Percentiles rank a stretch among this genome's conserved stretches.
Evolutionary conservation across 2,888 invertebrate species (phyloP).

Genomic region (Fragum whitleyi): DNA sequence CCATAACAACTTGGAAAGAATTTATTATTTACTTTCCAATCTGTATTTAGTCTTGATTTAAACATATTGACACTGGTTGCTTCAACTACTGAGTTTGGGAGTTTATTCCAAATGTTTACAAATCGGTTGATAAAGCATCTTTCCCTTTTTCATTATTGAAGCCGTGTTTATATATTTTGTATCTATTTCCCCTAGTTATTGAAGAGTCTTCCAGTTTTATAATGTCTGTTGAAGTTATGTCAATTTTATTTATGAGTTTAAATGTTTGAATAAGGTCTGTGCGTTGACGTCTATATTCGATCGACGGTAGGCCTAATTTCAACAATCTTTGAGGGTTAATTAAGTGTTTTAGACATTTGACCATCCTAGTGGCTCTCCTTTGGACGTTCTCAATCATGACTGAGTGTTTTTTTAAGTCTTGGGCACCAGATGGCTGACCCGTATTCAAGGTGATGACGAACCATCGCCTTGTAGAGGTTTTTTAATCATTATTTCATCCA

Average conservation of each 20-base stretch:
- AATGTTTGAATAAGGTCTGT: neutral
- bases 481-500: conserved; percentile 33
- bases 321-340: neutral
- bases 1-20: neutral
- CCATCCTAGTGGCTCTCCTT: conserved; percentile 30
- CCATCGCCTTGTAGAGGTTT: conserved; percentile 29
- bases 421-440: conserved; percentile 30
- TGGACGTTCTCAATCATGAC: conserved; percentile 33
- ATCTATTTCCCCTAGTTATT: neutral
- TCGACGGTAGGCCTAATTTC: neutral
- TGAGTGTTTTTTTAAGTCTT: conserved; percentile 21
- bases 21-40: neutral
- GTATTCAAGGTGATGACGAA: conserved; percentile 40
- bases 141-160: neutral
- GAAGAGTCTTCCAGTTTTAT: neutral
- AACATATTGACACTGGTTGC: neutral
- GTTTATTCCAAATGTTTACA: neutral
- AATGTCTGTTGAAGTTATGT: neutral
- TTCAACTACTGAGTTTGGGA: neutral
- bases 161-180: neutral
- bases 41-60: neutral
- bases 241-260: neutral
- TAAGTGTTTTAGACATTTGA: conserved; percentile 16
- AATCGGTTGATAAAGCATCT: neutral
- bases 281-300: neutral